Conservation (phyloP, 92 coral and sea anemone genomes). For the Paramuricea clavata region DNA sequence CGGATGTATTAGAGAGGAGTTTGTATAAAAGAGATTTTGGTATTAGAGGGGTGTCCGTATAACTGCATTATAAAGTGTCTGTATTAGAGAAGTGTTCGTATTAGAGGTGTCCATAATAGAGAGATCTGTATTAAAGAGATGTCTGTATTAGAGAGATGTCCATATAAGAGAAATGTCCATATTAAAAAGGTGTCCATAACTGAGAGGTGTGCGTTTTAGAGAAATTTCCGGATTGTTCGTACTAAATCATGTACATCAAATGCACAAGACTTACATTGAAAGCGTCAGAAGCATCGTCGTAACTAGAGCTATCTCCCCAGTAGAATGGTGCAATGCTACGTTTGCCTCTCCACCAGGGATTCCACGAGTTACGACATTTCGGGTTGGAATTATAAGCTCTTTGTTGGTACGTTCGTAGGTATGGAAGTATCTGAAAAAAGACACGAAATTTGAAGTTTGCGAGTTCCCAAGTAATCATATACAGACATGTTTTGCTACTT, state of each 20-base stretch:
- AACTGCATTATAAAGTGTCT: not conserved
- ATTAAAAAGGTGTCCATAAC: not conserved
- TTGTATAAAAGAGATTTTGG: too few species aligned
- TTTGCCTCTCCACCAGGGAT: conserved; percentile 35
- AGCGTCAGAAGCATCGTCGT: conserved; percentile 79
- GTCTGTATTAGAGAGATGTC: too few species aligned
- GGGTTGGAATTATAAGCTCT: not conserved
- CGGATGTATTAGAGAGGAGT: too few species aligned
- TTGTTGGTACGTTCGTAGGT: not conserved
- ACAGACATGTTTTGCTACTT: too few species aligned
- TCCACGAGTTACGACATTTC: conserved; percentile 4
- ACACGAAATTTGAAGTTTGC: not conserved
- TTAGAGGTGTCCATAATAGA: not conserved
- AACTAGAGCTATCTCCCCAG: not conserved
- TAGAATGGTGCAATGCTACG: conserved; percentile 35
- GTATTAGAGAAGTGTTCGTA: not conserved
- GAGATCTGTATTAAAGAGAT: too few species aligned
- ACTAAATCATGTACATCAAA: too few species aligned
- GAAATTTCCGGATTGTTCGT: not conserved
- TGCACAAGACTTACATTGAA: conserved; percentile 58
- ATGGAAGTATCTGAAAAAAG: conserved; percentile 3
- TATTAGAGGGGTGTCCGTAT: not conserved
- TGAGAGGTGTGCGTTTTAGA: not conserved
- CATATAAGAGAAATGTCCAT: too few species aligned
- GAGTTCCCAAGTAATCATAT: not conserved